Percentiles rank a stretch among this genome's conserved stretches.
Conservation (phyloP, 2,797 vertebrate genomes). For the Lutjanus argentimaculatus region DNA sequence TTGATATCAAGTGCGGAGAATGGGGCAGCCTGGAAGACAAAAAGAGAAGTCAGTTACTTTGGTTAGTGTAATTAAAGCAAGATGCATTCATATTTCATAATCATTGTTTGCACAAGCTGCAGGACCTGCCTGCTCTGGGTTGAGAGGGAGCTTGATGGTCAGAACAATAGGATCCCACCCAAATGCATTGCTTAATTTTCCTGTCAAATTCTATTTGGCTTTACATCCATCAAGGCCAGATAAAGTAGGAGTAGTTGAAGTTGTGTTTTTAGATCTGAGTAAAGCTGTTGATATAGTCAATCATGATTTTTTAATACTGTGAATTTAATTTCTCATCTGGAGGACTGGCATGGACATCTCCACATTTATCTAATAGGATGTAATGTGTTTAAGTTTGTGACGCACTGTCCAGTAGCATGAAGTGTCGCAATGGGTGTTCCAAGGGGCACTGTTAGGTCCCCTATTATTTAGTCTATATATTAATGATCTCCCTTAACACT, state of each 20-base stretch:
- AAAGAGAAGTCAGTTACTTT: not conserved
- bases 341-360: not conserved
- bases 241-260: too few relatives aligned
- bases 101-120: not conserved
- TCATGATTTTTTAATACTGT: not conserved
- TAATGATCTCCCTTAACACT: too few relatives aligned
- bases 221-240: too few relatives aligned
- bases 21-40: constrained; percentile 77
- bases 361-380: not conserved
- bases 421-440: too few relatives aligned
- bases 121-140: not conserved
- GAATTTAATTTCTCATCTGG: not conserved
- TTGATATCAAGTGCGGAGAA: constrained; percentile 82
- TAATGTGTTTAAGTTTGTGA: not conserved
- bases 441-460: not conserved
- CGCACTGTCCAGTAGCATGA: not conserved
- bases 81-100: not conserved
- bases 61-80: not conserved
- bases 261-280: too few relatives aligned
- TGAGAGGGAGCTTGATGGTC: not conserved
- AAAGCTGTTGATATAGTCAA: not conserved
- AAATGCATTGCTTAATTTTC: not conserved
- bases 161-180: too few relatives aligned
- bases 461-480: too few relatives aligned
- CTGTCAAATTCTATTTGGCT: not conserved